These are phyloP conservation scores for Aleiodes sp. DNA, from an alignment of 1,140 invertebrate genomes.

Conservation along the genomic window DNA sequence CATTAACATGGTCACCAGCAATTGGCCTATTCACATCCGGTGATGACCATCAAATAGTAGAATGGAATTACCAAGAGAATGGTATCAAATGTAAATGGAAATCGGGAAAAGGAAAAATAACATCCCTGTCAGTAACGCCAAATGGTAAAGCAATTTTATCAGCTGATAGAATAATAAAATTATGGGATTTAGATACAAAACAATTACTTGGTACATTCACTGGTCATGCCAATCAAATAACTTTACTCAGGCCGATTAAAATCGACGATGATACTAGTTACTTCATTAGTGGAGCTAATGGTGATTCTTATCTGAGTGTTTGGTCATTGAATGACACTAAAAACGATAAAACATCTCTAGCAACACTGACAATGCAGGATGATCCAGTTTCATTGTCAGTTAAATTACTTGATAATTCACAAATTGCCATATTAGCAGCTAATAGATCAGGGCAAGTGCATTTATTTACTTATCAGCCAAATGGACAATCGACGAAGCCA, in stretches of 20 bases:
- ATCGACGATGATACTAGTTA: slow-evolving; percentile 61
- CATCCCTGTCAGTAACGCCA: slow-evolving; percentile 72
- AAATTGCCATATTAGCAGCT: slow-evolving; percentile 64
- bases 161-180: slow-evolving; percentile 73
- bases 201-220: slow-evolving; percentile 72
- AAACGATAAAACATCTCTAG: slow-evolving; percentile 62
- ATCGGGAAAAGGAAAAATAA: slow-evolving; percentile 72
- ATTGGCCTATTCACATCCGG: slow-evolving; percentile 67
- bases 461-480: slow-evolving; percentile 78
- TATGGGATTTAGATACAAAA: slow-evolving; percentile 72
- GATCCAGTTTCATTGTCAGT: slow-evolving; percentile 58
- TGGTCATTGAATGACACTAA: slow-evolving; percentile 68
- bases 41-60: slow-evolving; percentile 63
- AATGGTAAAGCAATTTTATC: slow-evolving; percentile 72
- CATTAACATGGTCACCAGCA: slow-evolving; percentile 63
- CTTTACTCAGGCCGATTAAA: slow-evolving; percentile 65
- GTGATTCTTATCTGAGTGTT: slow-evolving; percentile 69
- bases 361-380: slow-evolving; percentile 59
- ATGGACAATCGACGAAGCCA: slow-evolving; percentile 77
- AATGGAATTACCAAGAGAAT: slow-evolving; percentile 67
- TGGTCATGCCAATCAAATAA: slow-evolving; percentile 74
- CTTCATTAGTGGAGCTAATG: slow-evolving; percentile 71
- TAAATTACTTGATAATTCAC: slow-evolving; percentile 41
- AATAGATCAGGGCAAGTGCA: slow-evolving; percentile 80
- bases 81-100: slow-evolving; percentile 69